Percentiles rank a stretch among this genome's conserved stretches.
Evolutionary conservation across 2,888 invertebrate genomes (phyloP).

Genomic region (Amblyjoppa fuscipennis): DNA sequence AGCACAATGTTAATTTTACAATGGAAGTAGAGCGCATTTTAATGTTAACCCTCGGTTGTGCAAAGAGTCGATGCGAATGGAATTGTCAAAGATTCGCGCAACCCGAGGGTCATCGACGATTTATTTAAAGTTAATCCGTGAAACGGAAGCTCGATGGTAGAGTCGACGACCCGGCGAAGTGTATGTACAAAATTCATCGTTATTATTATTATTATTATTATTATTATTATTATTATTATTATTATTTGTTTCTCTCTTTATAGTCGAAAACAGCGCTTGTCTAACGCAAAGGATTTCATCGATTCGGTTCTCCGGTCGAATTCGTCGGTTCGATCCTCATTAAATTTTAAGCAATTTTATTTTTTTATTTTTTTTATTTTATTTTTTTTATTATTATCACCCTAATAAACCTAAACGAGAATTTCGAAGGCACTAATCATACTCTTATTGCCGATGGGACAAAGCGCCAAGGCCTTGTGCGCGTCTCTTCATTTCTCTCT

Average conservation of each 20-base stretch:
- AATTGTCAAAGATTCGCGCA: background rate
- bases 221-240: no score
- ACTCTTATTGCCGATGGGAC: conserved; percentile 48
- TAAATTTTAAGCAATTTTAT: background rate
- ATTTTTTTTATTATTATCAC: conserved; percentile 28
- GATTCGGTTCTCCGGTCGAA: conserved; percentile 40
- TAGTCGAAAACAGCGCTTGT: conserved; percentile 20
- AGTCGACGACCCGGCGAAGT: conserved; percentile 43
- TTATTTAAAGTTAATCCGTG: conserved; percentile 48
- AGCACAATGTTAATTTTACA: conserved; percentile 33
- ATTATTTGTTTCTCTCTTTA: background rate
- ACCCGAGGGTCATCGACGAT: conserved; percentile 13
- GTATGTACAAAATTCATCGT: background rate
- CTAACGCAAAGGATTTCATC: conserved; percentile 25
- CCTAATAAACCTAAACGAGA: conserved; percentile 53
- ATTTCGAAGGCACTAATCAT: conserved; percentile 71
- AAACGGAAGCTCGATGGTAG: conserved; percentile 69
- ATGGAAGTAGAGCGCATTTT: conserved; percentile 3
- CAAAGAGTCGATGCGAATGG: background rate
- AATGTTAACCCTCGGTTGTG: background rate
- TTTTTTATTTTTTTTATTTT: conserved; percentile 9
- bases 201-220: no score
- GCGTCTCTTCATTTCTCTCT: conserved; percentile 18
- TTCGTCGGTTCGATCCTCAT: conserved; percentile 2
- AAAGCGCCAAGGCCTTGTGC: conserved; percentile 7